Evolutionary conservation across 2,113 vertebrate genomes (phyloP), one percentile per base, ranked within the genome.

Genomic region (Hippocampus zosterae): DNA sequence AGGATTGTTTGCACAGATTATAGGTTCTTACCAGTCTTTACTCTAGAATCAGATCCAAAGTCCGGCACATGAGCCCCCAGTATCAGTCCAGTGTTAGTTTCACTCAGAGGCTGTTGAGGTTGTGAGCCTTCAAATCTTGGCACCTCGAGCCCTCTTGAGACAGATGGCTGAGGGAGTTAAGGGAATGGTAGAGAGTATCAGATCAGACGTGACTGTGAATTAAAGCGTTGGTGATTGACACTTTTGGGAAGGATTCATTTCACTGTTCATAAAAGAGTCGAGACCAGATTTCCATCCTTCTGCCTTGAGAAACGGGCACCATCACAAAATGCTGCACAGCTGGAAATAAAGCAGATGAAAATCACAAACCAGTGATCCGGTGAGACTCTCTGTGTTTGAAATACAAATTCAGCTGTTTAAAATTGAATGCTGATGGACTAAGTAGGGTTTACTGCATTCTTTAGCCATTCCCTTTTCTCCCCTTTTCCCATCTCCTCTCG

Each of bases 151-250:
- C 80, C 72, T 41, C 67, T 73, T 75, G 81, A 88, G 81, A 88
- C 90, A 91, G 90, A 91, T 91, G 91, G 89, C 85, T 75, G 79
- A 81, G 79, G 80, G 87, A 88, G 85, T 85, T 80, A 68, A 71
- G 85, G 83, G 84, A 88, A 85, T 79, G 79, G 76, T 78, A 25
- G 76, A 84, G 80, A 70, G 77, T 74, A 74, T 42, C 75, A 50
- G 84, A 85, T 89, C 85, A 84, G 82, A 85, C 81, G 75, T 86
- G 79, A 87, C 75, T 80, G 8, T 64, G 67, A 78, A 86, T 68
- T 74, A 77, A 84, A 79, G 74, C 81, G 75, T 72, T 50, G 79
- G 68, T 72, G 66, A 41, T 72, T 75, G 70, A 79, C 61, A 73
- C 64, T 78, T 85, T 87, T 73, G 10, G 27, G 57, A 60, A 60